phyloP scores from a whole-genome alignment of 2,797 vertebrate genomes.

The Falco naumanni region DNA sequence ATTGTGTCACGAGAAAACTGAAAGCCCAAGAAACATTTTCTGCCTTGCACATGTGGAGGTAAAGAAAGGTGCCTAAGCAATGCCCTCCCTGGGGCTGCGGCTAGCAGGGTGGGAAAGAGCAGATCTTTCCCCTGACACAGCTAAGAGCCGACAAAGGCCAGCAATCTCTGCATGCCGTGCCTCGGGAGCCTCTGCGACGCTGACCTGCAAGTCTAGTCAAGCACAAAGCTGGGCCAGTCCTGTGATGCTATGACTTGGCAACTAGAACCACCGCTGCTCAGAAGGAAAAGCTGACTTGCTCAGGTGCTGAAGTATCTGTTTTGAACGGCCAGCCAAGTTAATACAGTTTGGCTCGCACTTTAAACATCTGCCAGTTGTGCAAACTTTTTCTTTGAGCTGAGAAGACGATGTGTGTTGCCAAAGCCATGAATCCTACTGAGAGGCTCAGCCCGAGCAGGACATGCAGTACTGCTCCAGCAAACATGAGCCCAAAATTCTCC shows the following conservation, averaged over 20 bases:
- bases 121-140: neutral
- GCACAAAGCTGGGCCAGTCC: neutral
- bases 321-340: neutral
- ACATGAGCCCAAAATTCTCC: neutral
- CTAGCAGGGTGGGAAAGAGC: neutral
- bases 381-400: neutral
- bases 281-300: neutral
- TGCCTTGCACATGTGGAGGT: neutral
- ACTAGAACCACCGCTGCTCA: neutral
- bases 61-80: rapidly evolving
- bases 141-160: rapidly evolving
- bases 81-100: neutral
- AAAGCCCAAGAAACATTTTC: neutral
- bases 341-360: neutral
- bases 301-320: neutral
- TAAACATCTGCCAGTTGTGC: neutral
- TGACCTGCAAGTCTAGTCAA: neutral
- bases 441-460: neutral
- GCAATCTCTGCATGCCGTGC: neutral
- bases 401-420: neutral
- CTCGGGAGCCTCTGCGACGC: rapidly evolving
- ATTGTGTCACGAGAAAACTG: neutral
- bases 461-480: rapidly evolving
- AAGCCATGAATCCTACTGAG: neutral
- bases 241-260: neutral